Base-by-base conservation (phyloP, 2,113 vertebrate species). In the Corythoichthys intestinalis region DNA sequence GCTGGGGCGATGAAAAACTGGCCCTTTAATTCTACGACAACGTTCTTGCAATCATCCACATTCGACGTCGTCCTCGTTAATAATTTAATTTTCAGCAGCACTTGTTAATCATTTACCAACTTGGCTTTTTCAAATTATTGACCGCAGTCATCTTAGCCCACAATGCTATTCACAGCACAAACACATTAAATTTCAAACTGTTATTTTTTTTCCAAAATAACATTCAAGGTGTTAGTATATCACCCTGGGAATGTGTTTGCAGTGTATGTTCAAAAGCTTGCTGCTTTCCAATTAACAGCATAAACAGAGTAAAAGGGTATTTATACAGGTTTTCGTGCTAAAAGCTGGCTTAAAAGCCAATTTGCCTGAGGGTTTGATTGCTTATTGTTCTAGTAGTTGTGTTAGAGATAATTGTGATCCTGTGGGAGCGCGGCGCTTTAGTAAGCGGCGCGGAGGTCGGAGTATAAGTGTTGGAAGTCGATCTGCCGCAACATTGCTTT, bases 71-170 rank as follows among this genome's bases (percentile, higher is more conserved):
- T 12, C 64, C 20, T 14, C 13, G 58, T 39, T 84, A 79, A 76
- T 70, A 84, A 79, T 86, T 85, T 64, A 17, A 78, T 77, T 81
- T 74, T 79, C 59, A 65, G 59, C 77, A 48, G 62, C 66, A 62
- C 64, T 77, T 70, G 85, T 84, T 74, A 88, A 90, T 90, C 85
- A 89, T 90, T 89, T 84, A 88, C 86, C 69, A 88, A 72, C 11
- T 1, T 49, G 60, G 66, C 82, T 83, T 89, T 63, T 80, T 84
- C 77, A 83, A 87, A 90, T 86, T 71, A 87, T 78, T 59, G 73
- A 85, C 84, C 73, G 68, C 70, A 71, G 83, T 68, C 77, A 70
- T 78, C 70, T 80, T 77, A 61, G 86, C 87, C 77, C 85, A 85
- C 80, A 85, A 84, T 87, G 69, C 86, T 79, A 82, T 80, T 84